Evolutionary conservation across 2,113 vertebrate species (phyloP).

Genomic region (Macheiramphus alcinus): DNA sequence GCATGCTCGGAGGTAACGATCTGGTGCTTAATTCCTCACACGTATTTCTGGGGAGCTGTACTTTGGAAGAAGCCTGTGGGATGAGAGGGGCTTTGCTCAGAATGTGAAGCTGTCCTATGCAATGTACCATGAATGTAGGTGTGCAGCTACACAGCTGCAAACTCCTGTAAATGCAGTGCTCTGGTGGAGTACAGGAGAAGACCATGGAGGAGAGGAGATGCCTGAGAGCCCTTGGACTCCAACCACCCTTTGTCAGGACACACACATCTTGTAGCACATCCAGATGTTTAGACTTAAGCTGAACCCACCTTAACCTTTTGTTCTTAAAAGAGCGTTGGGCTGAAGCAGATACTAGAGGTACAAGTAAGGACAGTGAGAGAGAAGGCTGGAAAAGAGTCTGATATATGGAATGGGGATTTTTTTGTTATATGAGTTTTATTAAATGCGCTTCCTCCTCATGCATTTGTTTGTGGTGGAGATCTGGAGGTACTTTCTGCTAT

Average conservation of each 20-base stretch:
- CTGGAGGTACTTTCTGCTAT: background rate
- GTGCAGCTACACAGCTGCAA: background rate
- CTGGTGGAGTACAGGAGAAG: background rate
- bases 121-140: background rate
- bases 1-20: rapidly evolving
- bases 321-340: background rate
- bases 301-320: background rate
- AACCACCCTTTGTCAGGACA: background rate
- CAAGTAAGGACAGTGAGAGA: background rate
- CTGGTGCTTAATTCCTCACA: background rate
- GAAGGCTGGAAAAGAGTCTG: background rate
- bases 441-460: rapidly evolving
- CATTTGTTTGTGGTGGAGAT: background rate
- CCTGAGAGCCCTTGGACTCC: background rate
- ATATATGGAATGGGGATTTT: background rate
- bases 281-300: background rate
- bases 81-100: background rate
- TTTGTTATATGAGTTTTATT: background rate
- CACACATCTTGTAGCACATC: background rate
- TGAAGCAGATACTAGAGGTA: background rate
- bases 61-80: background rate
- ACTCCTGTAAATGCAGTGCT: background rate
- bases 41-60: background rate
- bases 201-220: background rate
- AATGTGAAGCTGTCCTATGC: background rate